A percentile compares a stretch with the other conserved stretches of the same genome.
These are phyloP conservation scores for Cryptoblepharus egeriae DNA, from an alignment of 2,797 vertebrate genomes.

Conservation along the genomic window DNA sequence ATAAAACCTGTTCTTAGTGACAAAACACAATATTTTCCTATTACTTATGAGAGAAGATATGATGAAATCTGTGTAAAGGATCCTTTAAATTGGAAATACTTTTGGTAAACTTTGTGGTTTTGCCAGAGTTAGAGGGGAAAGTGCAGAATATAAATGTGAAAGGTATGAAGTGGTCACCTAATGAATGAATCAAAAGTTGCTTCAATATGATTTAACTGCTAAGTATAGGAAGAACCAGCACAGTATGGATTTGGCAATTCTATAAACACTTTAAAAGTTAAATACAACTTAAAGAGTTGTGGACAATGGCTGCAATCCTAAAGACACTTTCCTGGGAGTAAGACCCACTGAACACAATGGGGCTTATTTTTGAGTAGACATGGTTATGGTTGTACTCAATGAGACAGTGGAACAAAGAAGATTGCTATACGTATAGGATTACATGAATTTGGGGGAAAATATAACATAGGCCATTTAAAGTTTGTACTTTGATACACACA, in stretches of 20 bases:
- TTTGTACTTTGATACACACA: too few relatives aligned
- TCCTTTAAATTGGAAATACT: too few relatives aligned
- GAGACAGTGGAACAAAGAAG: background rate
- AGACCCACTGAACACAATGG: too few relatives aligned
- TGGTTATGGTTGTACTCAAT: too few relatives aligned
- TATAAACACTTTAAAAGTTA: background rate
- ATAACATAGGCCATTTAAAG: background rate
- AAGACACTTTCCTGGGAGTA: too few relatives aligned
- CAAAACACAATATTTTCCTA: background rate
- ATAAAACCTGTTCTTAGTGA: background rate
- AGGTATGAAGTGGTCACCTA: background rate
- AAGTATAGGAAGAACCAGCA: background rate
- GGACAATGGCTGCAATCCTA: too few relatives aligned
- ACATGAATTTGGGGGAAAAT: too few relatives aligned
- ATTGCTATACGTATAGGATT: background rate
- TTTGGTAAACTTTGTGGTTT: background rate
- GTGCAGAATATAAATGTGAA: background rate
- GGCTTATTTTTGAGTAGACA: too few relatives aligned
- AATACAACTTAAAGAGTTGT: background rate
- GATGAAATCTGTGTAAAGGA: too few relatives aligned
- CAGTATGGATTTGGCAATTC: background rate
- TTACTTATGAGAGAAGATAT: background rate
- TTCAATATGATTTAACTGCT: slow-evolving; percentile 24
- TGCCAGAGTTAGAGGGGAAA: background rate
- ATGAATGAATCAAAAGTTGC: background rate